These are phyloP conservation scores for Taxidea taxus DNA, from an alignment of 2,113 vertebrate genomes.

Conservation along the genomic window DNA sequence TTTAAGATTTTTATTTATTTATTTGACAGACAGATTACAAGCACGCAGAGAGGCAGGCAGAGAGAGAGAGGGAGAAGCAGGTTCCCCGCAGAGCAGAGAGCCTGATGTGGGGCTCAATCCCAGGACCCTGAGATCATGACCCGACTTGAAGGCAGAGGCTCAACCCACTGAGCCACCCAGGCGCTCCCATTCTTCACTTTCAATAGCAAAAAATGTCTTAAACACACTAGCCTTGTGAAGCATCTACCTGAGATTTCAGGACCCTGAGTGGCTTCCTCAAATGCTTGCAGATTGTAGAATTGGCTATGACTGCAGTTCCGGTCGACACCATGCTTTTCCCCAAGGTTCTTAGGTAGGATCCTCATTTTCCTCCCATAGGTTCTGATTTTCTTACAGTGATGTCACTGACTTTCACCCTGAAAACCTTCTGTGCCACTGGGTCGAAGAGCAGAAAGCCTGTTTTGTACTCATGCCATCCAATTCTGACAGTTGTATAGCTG, in stretches of 20 bases:
- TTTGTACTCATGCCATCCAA: not conserved
- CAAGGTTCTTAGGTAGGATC: not conserved
- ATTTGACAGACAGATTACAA: too few relatives aligned
- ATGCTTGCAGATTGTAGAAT: not conserved
- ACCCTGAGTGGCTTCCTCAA: not conserved
- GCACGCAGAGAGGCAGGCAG: too few relatives aligned
- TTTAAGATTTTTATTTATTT: too few relatives aligned
- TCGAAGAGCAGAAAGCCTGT: not conserved
- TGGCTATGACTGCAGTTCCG: not conserved
- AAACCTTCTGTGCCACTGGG: not conserved
- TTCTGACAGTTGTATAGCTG: not conserved
- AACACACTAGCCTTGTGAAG: not conserved
- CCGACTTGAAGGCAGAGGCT: too few relatives aligned
- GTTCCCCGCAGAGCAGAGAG: too few relatives aligned
- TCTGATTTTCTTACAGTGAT: not conserved
- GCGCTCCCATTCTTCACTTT: not conserved
- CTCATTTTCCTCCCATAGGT: not conserved
- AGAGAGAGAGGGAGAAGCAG: too few relatives aligned
- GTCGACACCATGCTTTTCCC: accelerated
- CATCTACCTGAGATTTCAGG: not conserved
- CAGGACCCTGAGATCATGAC: too few relatives aligned
- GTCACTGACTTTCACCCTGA: not conserved
- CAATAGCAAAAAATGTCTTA: not conserved
- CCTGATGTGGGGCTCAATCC: too few relatives aligned
- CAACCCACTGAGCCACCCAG: too few relatives aligned